phyloP scores from a whole-genome alignment of 1,140 invertebrate species.

The Drosophila neocordata region DNA sequence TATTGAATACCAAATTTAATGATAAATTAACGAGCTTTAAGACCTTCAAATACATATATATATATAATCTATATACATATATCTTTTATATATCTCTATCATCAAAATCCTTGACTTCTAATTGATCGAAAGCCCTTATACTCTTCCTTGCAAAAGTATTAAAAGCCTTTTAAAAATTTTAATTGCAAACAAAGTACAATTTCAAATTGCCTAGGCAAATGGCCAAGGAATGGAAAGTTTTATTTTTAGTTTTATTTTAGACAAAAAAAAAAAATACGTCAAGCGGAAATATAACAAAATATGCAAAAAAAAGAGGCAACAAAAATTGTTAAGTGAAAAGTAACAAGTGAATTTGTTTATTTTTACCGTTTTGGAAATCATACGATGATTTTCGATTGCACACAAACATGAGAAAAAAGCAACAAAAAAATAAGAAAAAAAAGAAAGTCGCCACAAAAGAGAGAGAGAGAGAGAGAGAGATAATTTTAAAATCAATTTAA shows the following conservation, averaged over 20 bases:
- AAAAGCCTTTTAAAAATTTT: background rate
- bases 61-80: no score
- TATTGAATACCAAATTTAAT: no score
- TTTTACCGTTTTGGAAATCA: constrained; percentile 1
- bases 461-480: background rate
- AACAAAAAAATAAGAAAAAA: background rate
- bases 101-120: no score
- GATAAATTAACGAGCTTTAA: no score
- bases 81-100: no score
- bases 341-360: constrained; percentile 12
- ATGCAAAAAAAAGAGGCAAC: constrained; percentile 20
- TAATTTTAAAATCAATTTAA: constrained; percentile 6
- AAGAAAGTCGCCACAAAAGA: constrained; percentile 3
- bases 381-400: constrained; percentile 4
- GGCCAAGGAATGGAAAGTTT: constrained; percentile 53
- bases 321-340: constrained; percentile 25
- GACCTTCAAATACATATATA: no score
- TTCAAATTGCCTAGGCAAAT: constrained; percentile 24
- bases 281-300: constrained; percentile 48
- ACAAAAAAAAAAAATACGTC: constrained; percentile 22
- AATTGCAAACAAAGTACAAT: constrained; percentile 7
- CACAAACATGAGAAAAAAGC: background rate
- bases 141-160: no score
- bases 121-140: no score
- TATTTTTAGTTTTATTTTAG: constrained; percentile 7